A percentile compares a stretch with the other conserved stretches of the same genome.
phyloP scores from a whole-genome alignment of 2,888 invertebrate genomes.

The Artemia sinica region DNA sequence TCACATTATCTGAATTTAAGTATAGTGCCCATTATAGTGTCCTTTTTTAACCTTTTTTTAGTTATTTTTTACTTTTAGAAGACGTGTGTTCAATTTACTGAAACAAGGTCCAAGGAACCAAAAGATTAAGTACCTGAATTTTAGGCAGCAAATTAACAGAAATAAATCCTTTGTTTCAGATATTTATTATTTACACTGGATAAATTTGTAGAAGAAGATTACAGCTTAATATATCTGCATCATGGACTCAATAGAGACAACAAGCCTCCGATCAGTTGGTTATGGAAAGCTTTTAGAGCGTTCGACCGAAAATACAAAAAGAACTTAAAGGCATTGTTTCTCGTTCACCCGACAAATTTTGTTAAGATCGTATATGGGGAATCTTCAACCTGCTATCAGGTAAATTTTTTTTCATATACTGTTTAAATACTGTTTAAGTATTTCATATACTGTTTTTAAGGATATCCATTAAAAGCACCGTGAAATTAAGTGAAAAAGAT shows the following conservation, averaged over 20 bases:
- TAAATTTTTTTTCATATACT: conserved; percentile 28
- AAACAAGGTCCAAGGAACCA: too few relatives aligned
- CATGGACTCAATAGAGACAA: conserved; percentile 86
- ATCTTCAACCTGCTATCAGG: conserved; percentile 83
- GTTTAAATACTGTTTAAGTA: background rate
- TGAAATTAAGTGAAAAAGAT: background rate
- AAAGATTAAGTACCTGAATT: too few relatives aligned
- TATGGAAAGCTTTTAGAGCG: conserved; percentile 90
- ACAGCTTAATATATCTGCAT: conserved; percentile 93
- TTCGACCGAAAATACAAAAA: conserved; percentile 98
- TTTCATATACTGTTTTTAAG: background rate
- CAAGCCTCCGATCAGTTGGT: conserved; percentile 85
- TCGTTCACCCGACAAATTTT: conserved; percentile 96
- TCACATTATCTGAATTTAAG: too few relatives aligned
- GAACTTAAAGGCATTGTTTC: conserved; percentile 88
- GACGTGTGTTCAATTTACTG: too few relatives aligned
- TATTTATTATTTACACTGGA: conserved; percentile 85
- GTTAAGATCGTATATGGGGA: conserved; percentile 85
- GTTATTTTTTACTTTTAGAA: too few relatives aligned
- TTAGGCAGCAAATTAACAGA: too few relatives aligned
- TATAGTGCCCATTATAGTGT: too few relatives aligned
- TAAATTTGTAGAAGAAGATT: conserved; percentile 94
- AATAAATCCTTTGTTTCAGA: conserved; percentile 36
- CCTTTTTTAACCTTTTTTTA: too few relatives aligned
- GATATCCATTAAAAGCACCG: background rate